Base-by-base conservation (phyloP, 2,113 vertebrate species). In the Triplophysa dalaica region DNA sequence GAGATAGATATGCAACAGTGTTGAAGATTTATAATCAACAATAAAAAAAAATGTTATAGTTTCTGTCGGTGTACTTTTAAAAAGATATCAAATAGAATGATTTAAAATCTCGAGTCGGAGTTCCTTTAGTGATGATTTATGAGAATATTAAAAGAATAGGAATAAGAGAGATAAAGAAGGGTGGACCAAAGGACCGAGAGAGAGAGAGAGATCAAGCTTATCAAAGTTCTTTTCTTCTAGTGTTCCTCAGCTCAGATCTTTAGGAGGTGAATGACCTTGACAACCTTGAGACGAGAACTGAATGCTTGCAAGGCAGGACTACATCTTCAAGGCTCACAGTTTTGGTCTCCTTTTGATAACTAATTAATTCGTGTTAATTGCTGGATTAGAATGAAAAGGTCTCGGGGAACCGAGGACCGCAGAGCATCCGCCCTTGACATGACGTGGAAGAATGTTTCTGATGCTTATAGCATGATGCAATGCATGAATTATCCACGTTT, bases 331-430 rank as follows among this genome's bases (percentile, higher is more conserved):
- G 88, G 87, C 85, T 58, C 54, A n/a, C 88, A 78, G 86, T 79
- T 87, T 83, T 86, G 84, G 87, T 86, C 77, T 83, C 60, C 43
- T 86, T 90, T 88, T 88, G 86, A 87, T 89, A 85, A 87, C 90
- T 90, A 91, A 91, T 91, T 90, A 88, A 89, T 91, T 88, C 86
- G 77, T 58, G 17, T 89, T 92, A 92, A 91, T 91, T 91, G 88
- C 89, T 83, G 89, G 88, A 91, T 91, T 90, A 89, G 75, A 86
- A 87, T 87, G 85, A 80, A 81, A 77, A 82, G 74, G 85, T 85
- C 88, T 88, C 81, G 82, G 75, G 75, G 89, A 90, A 88, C 81
- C 50, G 70, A 70, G 45, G 60, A 83, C 66, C 61, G 48, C 54
- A 70, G 67, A 83, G 75, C 79, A 82, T 73, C 75, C 75, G 77